Evolutionary conservation across 2,888 invertebrate species (phyloP).

Genomic region (Conistra vaccinii): DNA sequence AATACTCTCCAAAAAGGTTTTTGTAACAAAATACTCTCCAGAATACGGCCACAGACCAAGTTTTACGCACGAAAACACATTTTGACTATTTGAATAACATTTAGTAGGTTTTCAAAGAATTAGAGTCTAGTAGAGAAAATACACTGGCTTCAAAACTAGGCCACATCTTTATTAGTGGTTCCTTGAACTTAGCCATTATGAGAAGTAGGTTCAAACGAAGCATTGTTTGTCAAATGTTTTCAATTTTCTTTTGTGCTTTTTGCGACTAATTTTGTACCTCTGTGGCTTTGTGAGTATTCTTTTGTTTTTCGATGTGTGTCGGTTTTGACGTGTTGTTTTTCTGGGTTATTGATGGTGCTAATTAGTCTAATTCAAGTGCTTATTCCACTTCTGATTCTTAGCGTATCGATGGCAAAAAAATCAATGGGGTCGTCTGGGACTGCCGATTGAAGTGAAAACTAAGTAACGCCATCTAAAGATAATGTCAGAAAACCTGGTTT

Average conservation of each 20-base stretch:
- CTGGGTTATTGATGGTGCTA: not conserved
- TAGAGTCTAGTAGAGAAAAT: conserved; percentile 48
- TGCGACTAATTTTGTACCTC: conserved; percentile 2
- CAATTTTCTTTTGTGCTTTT: conserved; percentile 44
- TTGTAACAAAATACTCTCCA: conserved; percentile 36
- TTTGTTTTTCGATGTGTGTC: conserved; percentile 28
- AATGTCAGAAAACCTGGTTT: too few relatives aligned
- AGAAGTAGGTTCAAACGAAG: conserved; percentile 37
- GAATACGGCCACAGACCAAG: conserved; percentile 68
- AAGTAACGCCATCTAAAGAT: too few relatives aligned
- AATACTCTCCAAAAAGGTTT: not conserved
- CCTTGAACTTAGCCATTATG: conserved; percentile 66
- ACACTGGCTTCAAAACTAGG: conserved; percentile 45
- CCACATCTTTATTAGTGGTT: conserved; percentile 67
- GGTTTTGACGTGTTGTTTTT: conserved; percentile 5
- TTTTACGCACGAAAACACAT: conserved; percentile 68
- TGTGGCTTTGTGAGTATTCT: conserved; percentile 7
- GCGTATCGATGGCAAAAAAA: not conserved
- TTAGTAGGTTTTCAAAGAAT: conserved; percentile 70
- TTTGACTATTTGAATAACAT: conserved; percentile 75
- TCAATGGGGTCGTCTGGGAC: too few relatives aligned
- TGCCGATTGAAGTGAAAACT: too few relatives aligned
- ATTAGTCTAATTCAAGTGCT: not conserved
- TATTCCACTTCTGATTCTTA: not conserved
- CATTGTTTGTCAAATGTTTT: conserved; percentile 36